A percentile compares a stretch with the other conserved stretches of the same genome.
Conservation (phyloP, 1,140 invertebrate genomes). For the Brachionus angularis region DNA sequence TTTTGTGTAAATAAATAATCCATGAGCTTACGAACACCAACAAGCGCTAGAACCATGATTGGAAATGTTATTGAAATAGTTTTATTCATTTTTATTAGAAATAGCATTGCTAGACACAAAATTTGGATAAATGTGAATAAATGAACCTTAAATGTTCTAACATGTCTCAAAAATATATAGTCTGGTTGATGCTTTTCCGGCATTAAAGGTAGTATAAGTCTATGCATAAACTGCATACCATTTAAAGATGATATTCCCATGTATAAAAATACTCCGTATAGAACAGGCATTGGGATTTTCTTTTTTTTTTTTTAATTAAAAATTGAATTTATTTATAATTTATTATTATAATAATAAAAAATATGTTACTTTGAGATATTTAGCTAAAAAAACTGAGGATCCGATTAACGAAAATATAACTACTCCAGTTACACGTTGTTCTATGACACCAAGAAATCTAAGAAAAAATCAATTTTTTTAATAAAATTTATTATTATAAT, state of each 20-base stretch:
- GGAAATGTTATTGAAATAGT: conserved; percentile 91
- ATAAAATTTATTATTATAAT: background rate
- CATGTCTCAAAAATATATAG: conserved; percentile 85
- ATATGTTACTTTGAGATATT: conserved; percentile 29
- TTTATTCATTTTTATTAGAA: conserved; percentile 92
- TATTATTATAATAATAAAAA: background rate
- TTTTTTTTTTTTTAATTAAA: conserved; percentile 3
- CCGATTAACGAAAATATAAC: conserved; percentile 80
- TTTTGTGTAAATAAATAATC: conserved; percentile 33
- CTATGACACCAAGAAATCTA: conserved; percentile 77
- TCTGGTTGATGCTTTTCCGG: conserved; percentile 97
- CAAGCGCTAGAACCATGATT: conserved; percentile 68
- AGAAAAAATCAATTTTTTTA: background rate
- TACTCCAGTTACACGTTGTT: conserved; percentile 83
- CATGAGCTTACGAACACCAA: conserved; percentile 30
- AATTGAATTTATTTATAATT: conserved; percentile 5
- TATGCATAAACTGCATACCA: conserved; percentile 78
- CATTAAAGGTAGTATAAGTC: conserved; percentile 92
- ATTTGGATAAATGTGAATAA: conserved; percentile 90
- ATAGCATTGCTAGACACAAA: conserved; percentile 80
- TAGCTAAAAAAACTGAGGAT: conserved; percentile 32
- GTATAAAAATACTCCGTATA: conserved; percentile 96
- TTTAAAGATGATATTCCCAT: conserved; percentile 96
- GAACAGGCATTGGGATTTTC: conserved; percentile 78
- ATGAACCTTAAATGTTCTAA: conserved; percentile 85